Evolutionary conservation across 1,140 invertebrate genomes (phyloP).

Genomic region (Drosophila ercepeae): DNA sequence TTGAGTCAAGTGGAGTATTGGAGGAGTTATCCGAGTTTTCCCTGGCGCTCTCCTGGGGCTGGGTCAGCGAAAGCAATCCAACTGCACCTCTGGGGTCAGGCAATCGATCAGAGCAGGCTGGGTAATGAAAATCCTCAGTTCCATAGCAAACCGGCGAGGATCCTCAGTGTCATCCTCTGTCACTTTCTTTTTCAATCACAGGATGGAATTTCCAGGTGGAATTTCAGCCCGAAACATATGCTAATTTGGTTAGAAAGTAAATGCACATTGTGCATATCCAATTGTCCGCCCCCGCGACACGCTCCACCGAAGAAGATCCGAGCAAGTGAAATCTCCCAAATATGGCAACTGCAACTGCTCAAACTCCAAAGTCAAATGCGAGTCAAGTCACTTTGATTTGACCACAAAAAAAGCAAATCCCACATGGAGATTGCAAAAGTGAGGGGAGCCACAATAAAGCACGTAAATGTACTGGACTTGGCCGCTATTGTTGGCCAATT

Average conservation of each 20-base stretch:
- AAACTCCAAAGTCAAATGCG: slow-evolving; percentile 55
- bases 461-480: slow-evolving; percentile 68
- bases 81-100: slow-evolving; percentile 3
- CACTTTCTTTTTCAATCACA: slow-evolving; percentile 41
- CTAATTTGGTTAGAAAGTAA: slow-evolving; percentile 57
- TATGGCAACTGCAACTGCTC: slow-evolving; percentile 62
- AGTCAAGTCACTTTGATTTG: slow-evolving; percentile 66
- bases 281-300: slow-evolving; percentile 24
- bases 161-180: slow-evolving; percentile 22
- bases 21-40: neutral
- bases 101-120: slow-evolving; percentile 28
- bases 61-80: slow-evolving; percentile 40
- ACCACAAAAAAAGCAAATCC: slow-evolving; percentile 18
- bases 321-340: slow-evolving; percentile 77
- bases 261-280: slow-evolving; percentile 49
- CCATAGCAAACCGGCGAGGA: neutral
- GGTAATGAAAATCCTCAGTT: slow-evolving; percentile 1
- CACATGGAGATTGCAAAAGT: slow-evolving; percentile 2
- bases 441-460: slow-evolving; percentile 48
- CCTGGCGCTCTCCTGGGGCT: slow-evolving; percentile 11
- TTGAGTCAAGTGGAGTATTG: slow-evolving; percentile 46
- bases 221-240: slow-evolving; percentile 33
- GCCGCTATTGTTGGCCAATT: slow-evolving; percentile 73
- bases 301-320: slow-evolving; percentile 43
- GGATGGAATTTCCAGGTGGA: slow-evolving; percentile 23